Evolutionary conservation across 2,113 vertebrate genomes (phyloP), one percentile per base, ranked within the genome.

Genomic region (Rhabdornis inornatus): DNA sequence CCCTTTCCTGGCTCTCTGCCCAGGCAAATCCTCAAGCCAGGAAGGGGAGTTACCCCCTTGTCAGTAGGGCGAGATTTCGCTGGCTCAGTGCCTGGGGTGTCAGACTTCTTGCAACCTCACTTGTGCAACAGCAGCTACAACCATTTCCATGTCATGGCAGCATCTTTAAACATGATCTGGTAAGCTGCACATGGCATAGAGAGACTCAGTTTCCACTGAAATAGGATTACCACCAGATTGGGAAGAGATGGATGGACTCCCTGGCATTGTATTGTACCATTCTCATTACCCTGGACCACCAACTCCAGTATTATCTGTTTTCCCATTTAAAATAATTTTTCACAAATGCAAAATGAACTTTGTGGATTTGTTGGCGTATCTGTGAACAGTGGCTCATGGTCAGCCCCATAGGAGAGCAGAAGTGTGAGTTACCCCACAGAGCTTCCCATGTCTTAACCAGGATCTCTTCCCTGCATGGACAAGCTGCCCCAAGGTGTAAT

Each of bases 1-100:
- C 90, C 57, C 63, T 69, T 74, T 25, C 15, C 65, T 95, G 95
- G 88, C 93, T 80, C 52, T n/a, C 44, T 60, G 79, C 95, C 86
- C 80, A 50, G 65, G 83, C 72, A 64, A 40, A 78, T 96, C 65
- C 19, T 57, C 15, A 44, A 71, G 52, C 52, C 52, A 39, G 88
- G 72, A 70, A 83, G 60, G 76, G 90, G 88, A 90, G 76, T 90
- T 94, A 88, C 52, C 50, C 33, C 33, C 4, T 1, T 83, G 60
- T 92, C 47, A 78, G 44, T n/a, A 65, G 44, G 57, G 56, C 0
- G 16, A 87, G 77, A 56, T 87, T 84, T 75, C 2, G 1, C 88
- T 95, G 90, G 83, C 88, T 71, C 2, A 0, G 37, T 83, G 90
- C 86, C 92, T 81, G 60, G 27, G 37, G 2, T 84, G 42, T 94